Base-by-base conservation (phyloP, 1,140 invertebrate species). In the Caerostris darwini region DNA sequence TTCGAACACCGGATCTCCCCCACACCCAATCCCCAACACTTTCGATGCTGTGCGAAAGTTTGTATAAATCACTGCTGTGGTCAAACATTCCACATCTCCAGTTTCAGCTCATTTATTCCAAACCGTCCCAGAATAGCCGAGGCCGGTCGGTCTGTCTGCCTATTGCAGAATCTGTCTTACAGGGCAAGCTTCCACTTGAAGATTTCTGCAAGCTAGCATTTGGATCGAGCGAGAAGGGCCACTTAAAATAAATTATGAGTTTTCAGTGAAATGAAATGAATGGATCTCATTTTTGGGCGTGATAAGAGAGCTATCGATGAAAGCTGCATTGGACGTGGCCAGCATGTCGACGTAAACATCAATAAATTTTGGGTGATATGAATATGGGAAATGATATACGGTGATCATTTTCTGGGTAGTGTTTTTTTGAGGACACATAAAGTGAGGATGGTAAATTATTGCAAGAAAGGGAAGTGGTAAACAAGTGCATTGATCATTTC, bases 221-320 rank as follows among this genome's bases (percentile, higher is more conserved):
- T 56, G 54, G 82, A 19, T n/a, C 19, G 14, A 34, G 69, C 19
- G 12, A 34, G 50, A 34, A 77, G 34, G 57, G 82, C 82, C 82
- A 85, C 82, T 85, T 85, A 85, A 85, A 85, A 85, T 85, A 85
- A 85, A 85, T 85, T 85, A 85, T 58, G 82, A 85, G 54, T 58
- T 85, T 85, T 54, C n/a, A n/a, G 54, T n/a, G 82, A 34, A 85
- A 85, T 19, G 82, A 56, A 85, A 85, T 56, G 69, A 77, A 77
- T 77, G 69, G 69, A 77, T 77, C 69, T 34, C 19, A 77, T 77
- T 77, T 77, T 77, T 77, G 69, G 69, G 14, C 69, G 69, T 50
- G 69, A 77, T 77, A 77, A 77, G 69, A 50, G 69, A n/a, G 69
- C 7, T 50, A 50, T 17, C 7, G 8, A 10, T 53, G 69, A 77